Evolutionary conservation across 2,113 vertebrate species (phyloP).

Genomic region (Panthera tigris): DNA sequence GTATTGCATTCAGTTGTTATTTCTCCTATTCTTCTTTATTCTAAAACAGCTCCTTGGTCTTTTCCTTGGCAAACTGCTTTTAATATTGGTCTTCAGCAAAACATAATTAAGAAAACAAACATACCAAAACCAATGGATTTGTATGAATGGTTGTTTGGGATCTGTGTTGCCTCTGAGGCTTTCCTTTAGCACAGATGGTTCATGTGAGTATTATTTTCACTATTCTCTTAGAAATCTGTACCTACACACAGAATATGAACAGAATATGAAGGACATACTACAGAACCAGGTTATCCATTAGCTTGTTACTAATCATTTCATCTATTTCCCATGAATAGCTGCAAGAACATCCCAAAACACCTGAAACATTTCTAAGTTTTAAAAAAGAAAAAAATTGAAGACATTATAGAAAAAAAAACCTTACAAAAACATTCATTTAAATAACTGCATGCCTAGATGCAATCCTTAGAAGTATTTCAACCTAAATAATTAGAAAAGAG

Average conservation of each 20-base stretch:
- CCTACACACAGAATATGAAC: neutral
- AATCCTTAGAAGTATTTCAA: conserved; percentile 9
- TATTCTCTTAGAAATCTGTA: neutral
- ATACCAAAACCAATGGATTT: neutral
- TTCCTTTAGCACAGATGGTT: neutral
- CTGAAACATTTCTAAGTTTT: conserved; percentile 4
- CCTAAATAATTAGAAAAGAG: conserved; percentile 44
- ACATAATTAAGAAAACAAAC: conserved; percentile 25
- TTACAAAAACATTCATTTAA: conserved; percentile 10
- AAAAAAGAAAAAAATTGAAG: neutral
- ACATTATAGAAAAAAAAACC: neutral
- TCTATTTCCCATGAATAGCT: neutral
- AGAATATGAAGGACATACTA: neutral
- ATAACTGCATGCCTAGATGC: neutral
- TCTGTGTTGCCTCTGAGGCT: neutral
- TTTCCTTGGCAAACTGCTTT: neutral
- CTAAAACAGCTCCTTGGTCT: neutral
- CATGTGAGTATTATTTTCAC: neutral
- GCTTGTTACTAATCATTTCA: neutral
- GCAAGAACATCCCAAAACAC: neutral
- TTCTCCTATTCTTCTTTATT: conserved; percentile 20
- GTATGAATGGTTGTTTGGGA: neutral
- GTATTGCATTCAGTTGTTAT: neutral
- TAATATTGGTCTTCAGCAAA: neutral
- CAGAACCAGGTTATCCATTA: neutral